Conservation (phyloP, 53 echinoderm and acorn worm genomes). For the Zoroaster sp. region DNA sequence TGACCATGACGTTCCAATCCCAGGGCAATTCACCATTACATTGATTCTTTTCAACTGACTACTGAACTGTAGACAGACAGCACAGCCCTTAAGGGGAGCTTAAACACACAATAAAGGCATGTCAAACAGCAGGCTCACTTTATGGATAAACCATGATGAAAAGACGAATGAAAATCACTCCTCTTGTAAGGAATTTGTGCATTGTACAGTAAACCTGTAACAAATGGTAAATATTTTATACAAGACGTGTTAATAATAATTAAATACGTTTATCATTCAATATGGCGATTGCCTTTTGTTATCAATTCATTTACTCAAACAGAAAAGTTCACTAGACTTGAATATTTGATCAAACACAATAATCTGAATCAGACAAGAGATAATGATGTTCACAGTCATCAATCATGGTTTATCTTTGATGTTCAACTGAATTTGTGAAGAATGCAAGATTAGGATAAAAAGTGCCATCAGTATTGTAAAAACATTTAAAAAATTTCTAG, state of each 20-base stretch:
- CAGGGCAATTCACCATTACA: background rate
- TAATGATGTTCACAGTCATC: background rate
- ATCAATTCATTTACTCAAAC: background rate
- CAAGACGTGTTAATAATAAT: no score
- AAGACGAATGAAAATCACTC: no score
- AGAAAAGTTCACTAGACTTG: background rate
- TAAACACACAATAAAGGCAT: background rate
- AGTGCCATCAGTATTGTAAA: no score
- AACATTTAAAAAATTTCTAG: no score
- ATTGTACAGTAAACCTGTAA: no score
- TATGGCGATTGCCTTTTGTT: no score
- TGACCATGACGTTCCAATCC: background rate
- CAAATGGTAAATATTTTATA: no score
- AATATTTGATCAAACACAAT: background rate
- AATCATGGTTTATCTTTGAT: background rate
- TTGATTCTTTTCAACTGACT: background rate
- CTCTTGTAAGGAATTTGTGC: no score
- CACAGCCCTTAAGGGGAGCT: background rate
- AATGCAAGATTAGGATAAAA: no score
- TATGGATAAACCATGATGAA: background rate
- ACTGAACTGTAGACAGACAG: background rate
- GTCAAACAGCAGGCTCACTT: background rate
- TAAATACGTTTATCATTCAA: no score
- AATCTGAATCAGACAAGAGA: background rate
- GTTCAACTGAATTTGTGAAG: no score